Evolutionary conservation across 2,797 vertebrate species (phyloP).

Genomic region (Sebastes elongatus): DNA sequence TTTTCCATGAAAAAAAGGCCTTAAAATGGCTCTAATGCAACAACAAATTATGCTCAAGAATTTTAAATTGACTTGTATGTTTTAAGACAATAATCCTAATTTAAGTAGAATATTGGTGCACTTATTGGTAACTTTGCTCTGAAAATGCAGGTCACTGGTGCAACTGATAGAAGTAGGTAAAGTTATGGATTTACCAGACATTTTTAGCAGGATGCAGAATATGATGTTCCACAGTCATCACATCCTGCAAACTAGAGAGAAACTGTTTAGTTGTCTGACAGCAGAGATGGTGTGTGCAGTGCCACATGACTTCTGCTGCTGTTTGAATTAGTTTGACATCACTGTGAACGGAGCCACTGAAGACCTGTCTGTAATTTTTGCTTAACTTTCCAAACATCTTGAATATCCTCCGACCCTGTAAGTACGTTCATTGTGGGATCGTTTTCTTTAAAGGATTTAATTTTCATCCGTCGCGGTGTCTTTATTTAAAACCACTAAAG

Average conservation of each 20-base stretch:
- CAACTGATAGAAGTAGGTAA: no score
- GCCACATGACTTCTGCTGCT: background rate
- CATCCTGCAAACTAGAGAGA: no score
- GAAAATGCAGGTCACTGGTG: background rate
- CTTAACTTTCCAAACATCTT: background rate
- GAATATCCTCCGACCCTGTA: fast-evolving
- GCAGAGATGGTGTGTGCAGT: background rate
- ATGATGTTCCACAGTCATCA: no score
- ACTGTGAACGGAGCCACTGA: background rate
- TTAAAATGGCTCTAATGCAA: background rate
- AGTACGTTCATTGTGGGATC: background rate
- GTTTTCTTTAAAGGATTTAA: background rate
- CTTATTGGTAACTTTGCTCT: background rate
- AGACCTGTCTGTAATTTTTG: background rate
- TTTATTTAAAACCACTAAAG: background rate
- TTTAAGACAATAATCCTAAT: background rate
- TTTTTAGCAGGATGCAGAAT: no score
- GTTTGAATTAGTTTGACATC: background rate
- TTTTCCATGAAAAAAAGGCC: no score
- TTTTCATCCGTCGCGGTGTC: background rate
- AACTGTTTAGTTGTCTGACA: no score
- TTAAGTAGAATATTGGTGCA: background rate
- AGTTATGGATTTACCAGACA: no score
- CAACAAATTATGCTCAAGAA: background rate
- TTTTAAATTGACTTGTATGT: background rate